phyloP scores from a whole-genome alignment of 2,888 invertebrate genomes.

The Operophtera brumata region DNA sequence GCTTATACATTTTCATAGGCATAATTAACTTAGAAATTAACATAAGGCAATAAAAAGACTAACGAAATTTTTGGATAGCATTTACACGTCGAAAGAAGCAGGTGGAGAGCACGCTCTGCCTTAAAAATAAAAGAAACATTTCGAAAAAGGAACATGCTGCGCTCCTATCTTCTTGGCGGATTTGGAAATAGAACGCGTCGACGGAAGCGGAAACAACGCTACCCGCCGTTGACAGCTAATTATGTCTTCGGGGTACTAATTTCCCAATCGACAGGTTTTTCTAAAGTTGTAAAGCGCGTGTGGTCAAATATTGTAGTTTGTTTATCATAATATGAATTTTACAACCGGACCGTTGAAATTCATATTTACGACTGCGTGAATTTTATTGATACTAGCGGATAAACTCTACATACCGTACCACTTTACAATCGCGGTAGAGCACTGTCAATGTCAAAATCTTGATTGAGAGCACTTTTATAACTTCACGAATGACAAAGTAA shows the following conservation, averaged over 20 bases:
- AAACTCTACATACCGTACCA: conserved; percentile 39
- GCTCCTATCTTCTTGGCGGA: conserved; percentile 55
- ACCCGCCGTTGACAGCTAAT: conserved; percentile 77
- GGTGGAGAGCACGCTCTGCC: conserved; percentile 49
- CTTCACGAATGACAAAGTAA: conserved; percentile 55
- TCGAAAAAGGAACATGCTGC: conserved; percentile 39
- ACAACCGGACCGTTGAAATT: conserved; percentile 64
- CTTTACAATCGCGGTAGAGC: conserved; percentile 47
- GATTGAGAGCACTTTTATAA: conserved; percentile 60
- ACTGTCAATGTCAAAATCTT: conserved; percentile 60
- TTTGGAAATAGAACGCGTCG: conserved; percentile 74
- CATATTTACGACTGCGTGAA: conserved; percentile 65
- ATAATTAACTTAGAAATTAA: conserved; percentile 80
- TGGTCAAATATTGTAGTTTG: conserved; percentile 49
- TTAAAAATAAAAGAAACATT: conserved; percentile 33
- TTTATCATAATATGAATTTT: conserved; percentile 70
- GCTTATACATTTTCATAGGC: conserved; percentile 78
- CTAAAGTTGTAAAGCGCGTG: conserved; percentile 41
- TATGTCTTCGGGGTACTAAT: conserved; percentile 70
- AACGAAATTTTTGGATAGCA: conserved; percentile 77
- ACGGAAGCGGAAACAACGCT: conserved; percentile 76
- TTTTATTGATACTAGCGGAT: conserved; percentile 62
- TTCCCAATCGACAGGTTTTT: conserved; percentile 74
- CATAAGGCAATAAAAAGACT: conserved; percentile 76
- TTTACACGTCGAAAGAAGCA: conserved; percentile 70